A percentile compares a stretch with the other conserved stretches of the same genome.
These are phyloP conservation scores for Drosophila prolongata DNA, from an alignment of 2,888 invertebrate genomes.

Conservation along the genomic window DNA sequence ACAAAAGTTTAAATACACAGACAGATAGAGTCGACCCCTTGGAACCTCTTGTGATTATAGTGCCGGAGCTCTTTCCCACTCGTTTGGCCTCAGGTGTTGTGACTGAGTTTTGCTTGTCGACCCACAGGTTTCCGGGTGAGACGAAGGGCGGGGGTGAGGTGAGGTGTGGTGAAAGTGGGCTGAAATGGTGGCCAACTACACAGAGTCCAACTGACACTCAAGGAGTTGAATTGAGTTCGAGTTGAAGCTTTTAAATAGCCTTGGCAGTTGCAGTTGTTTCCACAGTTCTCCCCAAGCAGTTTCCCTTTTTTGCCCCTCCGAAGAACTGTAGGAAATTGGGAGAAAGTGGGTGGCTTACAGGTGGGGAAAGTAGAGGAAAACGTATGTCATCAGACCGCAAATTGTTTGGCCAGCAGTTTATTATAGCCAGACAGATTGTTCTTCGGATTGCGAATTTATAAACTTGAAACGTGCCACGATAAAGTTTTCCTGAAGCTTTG, in stretches of 20 bases:
- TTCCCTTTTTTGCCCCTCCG: constrained; percentile 24
- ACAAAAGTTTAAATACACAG: constrained; percentile 76
- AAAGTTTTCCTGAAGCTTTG: background rate
- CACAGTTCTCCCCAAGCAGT: constrained; percentile 47
- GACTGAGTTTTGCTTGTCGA: constrained; percentile 62
- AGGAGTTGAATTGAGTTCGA: constrained; percentile 54
- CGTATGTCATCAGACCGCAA: constrained; percentile 52
- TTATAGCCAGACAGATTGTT: constrained; percentile 25
- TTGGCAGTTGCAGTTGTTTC: constrained; percentile 63
- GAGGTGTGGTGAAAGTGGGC: background rate
- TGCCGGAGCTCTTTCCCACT: constrained; percentile 26
- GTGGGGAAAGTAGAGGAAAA: constrained; percentile 1
- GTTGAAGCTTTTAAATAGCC: constrained; percentile 63
- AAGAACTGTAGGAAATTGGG: constrained; percentile 9
- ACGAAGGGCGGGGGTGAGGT: background rate
- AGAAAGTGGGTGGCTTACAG: constrained; percentile 2
- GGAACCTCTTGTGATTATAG: constrained; percentile 46
- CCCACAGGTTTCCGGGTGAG: constrained; percentile 24
- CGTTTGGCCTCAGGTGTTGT: constrained; percentile 63
- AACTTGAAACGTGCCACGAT: constrained; percentile 3
- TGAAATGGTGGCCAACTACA: constrained; percentile 30
- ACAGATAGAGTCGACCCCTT: constrained; percentile 40
- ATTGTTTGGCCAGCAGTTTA: constrained; percentile 48
- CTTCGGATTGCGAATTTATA: constrained; percentile 29
- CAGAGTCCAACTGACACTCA: constrained; percentile 39